Conservation (phyloP, 2,113 vertebrate species). For the Chaetura pelagica region DNA sequence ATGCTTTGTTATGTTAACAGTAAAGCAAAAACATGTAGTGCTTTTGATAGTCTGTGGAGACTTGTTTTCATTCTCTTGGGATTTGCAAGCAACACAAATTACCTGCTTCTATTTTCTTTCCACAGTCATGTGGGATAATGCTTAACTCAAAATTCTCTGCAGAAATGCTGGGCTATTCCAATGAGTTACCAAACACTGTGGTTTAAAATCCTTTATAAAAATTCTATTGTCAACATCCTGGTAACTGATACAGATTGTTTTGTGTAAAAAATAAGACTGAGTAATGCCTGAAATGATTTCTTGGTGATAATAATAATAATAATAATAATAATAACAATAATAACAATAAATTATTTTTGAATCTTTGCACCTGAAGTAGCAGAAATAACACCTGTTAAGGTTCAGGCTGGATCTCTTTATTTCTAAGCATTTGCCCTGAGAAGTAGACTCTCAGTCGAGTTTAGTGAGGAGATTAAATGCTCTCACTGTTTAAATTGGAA, state of each 20-base stretch:
- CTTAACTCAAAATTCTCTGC: neutral
- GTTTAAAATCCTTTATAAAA: neutral
- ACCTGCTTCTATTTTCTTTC: neutral
- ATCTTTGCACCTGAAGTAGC: neutral
- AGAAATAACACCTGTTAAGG: neutral
- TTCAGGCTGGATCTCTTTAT: neutral
- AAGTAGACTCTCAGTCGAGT: neutral
- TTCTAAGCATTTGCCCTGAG: neutral
- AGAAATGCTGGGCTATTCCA: neutral
- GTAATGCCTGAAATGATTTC: neutral
- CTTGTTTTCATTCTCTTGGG: neutral
- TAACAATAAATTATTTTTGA: no score
- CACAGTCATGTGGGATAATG: neutral
- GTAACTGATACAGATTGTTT: neutral
- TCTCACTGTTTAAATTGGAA: neutral
- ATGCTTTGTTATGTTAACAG: neutral
- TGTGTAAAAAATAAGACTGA: neutral
- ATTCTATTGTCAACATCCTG: neutral
- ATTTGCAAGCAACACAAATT: neutral
- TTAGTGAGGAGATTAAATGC: neutral
- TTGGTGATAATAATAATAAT: neutral
- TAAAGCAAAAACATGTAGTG: neutral
- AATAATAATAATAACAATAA: no score
- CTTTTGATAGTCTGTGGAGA: neutral
- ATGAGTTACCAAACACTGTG: neutral